Evolutionary conservation across 1,140 invertebrate species (phyloP), one percentile per base, ranked within the genome.

Genomic region (Spodoptera frugiperda): DNA sequence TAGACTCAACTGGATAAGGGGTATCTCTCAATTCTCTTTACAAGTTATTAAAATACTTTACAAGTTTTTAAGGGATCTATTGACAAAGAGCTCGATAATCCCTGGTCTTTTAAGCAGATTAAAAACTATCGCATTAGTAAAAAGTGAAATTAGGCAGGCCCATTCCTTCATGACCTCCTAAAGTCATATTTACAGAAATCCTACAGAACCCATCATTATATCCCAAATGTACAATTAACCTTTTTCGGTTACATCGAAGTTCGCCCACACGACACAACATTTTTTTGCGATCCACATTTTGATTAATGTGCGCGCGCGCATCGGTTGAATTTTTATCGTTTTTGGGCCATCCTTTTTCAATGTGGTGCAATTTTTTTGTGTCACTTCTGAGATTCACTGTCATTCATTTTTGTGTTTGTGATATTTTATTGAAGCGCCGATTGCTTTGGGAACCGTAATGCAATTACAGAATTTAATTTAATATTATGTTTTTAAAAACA

Each of bases 241-340:
- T 54, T 59, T 72, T 72, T 72, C 39, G 54, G 49, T 44, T 21
- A 72, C 70, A 57, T 44, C 51, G 78, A 54, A 75, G 65, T 85
- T 75, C 83, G 78, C 88, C 87, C 86, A 89, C 85, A 81, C 80
- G 76, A 71, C 78, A 76, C 61, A 73, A 65, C 76, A 80, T 65
- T 89, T 91, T 89, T 91, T 89, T 91, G 87, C 86, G 82, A 82
- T 84, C 81, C 78, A 81, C 79, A 82, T 86, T 88, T 89, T 91
- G 88, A 91, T 91, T 85, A 89, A 91, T 91, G 87, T 48, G 21
- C 65, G 61, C 80, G 54, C 48, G 81, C 76, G 78, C 75, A 74
- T 81, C 77, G 76, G 74, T 80, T 85, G 68, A 79, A 80, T 77
- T 87, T 87, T 89, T 89, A 86, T 86, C 83, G 83, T 87, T 88